Conservation (phyloP, 2,888 invertebrate genomes). For the Lacanobia wlatinum region DNA sequence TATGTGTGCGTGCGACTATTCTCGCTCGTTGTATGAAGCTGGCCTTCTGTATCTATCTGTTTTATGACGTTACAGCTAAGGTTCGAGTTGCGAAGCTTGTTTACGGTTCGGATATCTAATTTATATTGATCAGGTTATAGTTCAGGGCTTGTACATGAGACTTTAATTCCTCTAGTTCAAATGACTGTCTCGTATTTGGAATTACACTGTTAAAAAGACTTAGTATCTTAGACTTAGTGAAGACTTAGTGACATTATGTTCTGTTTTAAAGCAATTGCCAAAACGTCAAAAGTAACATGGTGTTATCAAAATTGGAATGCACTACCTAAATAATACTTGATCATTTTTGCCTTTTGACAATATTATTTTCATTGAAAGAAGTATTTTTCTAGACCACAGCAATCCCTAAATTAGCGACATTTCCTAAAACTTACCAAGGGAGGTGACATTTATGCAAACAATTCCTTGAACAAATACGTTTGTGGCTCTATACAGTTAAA, state of each 20-base stretch:
- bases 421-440: background rate
- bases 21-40: background rate
- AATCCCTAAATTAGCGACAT: background rate
- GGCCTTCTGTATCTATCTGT: background rate
- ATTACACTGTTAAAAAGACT: background rate
- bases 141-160: conserved; percentile 4
- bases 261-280: too few relatives aligned
- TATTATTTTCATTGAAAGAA: too few relatives aligned
- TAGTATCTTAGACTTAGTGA: too few relatives aligned
- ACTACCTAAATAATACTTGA: too few relatives aligned
- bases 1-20: background rate
- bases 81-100: background rate
- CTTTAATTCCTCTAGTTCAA: background rate
- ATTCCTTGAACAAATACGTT: background rate
- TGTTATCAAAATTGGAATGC: too few relatives aligned
- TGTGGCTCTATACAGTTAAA: background rate
- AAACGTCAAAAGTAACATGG: too few relatives aligned
- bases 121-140: conserved; percentile 14
- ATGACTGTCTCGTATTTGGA: background rate
- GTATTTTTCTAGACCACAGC: too few relatives aligned
- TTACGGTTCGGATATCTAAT: background rate
- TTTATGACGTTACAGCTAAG: background rate
- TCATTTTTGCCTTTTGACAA: too few relatives aligned
- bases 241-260: too few relatives aligned
- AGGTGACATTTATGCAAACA: background rate